Evolutionary conservation across 2,113 vertebrate species (phyloP).

Genomic region (Petaurus breviceps): DNA sequence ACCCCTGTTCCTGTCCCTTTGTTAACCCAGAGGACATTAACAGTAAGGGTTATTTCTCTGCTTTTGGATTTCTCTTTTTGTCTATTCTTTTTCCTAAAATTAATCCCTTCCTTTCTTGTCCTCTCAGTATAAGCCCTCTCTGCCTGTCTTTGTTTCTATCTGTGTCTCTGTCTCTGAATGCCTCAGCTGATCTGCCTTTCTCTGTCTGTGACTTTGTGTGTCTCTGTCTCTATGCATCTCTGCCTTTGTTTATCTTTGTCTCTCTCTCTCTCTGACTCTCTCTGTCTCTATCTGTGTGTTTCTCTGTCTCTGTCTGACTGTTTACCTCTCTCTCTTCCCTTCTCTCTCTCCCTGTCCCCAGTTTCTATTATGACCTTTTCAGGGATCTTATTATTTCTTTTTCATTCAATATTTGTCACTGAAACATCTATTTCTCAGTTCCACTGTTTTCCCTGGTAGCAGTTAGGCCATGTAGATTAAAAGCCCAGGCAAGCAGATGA

Average conservation of each 20-base stretch:
- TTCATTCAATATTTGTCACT: neutral
- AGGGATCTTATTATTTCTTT: neutral
- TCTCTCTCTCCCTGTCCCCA: too few relatives aligned
- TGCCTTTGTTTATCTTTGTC: neutral
- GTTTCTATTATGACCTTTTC: neutral
- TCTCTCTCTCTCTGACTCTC: neutral
- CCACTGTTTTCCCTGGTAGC: neutral
- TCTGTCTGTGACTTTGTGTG: neutral
- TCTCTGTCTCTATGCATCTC: neutral
- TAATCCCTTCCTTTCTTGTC: neutral
- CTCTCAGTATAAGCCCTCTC: neutral
- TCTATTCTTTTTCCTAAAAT: neutral
- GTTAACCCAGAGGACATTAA: too few relatives aligned
- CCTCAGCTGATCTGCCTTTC: neutral
- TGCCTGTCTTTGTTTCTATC: neutral
- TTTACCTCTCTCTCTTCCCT: neutral
- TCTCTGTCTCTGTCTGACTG: neutral
- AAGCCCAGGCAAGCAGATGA: neutral
- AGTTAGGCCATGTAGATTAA: neutral
- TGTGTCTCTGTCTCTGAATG: neutral
- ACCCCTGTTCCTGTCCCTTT: too few relatives aligned
- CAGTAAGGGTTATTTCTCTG: neutral
- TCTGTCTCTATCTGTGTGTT: too few relatives aligned
- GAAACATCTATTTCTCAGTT: neutral
- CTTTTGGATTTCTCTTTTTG: neutral